A percentile compares a stretch with the other conserved stretches of the same genome.
Evolutionary conservation across 2,888 invertebrate genomes (phyloP).

Genomic region (Apotomis capreana): DNA sequence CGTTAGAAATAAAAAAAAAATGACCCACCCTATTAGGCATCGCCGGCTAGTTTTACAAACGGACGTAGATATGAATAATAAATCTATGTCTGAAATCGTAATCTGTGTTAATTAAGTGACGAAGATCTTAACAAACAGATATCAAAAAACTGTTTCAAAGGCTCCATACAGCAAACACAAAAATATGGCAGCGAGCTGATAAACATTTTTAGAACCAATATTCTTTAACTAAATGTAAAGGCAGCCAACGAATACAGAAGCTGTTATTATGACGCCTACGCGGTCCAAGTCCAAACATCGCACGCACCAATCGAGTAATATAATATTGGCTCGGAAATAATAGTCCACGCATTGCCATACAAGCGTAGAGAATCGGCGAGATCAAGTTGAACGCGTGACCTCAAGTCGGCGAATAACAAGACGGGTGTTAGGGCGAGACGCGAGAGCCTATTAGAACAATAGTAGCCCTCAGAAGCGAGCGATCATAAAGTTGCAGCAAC

Average conservation of each 20-base stretch:
- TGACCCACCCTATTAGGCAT: too few species aligned
- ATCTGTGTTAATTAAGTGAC: too few species aligned
- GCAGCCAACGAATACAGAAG: slow-evolving; percentile 22
- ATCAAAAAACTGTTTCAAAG: too few species aligned
- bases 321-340: slow-evolving; percentile 44
- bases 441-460: slow-evolving; percentile 76
- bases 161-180: too few species aligned
- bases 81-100: too few species aligned
- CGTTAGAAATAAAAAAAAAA: too few species aligned
- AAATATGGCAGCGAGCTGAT: too few species aligned
- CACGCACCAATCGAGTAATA: slow-evolving; percentile 35
- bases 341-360: slow-evolving; percentile 63
- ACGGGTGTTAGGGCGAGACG: slow-evolving; percentile 61
- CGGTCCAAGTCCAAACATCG: slow-evolving; percentile 28
- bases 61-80: too few species aligned
- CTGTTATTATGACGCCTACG: slow-evolving; percentile 33
- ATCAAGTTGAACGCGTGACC: slow-evolving; percentile 73
- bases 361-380: slow-evolving; percentile 68
- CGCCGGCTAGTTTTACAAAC: too few species aligned
- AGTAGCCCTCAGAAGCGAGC: slow-evolving; percentile 75
- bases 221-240: slow-evolving; percentile 14
- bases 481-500: slow-evolving; percentile 76
- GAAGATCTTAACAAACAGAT: too few species aligned
- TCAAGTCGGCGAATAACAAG: slow-evolving; percentile 64
- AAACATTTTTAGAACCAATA: not conserved